Evolutionary conservation across 2,113 vertebrate genomes (phyloP), one percentile per base, ranked within the genome.

Genomic region (Hirundichthys speculiger): DNA sequence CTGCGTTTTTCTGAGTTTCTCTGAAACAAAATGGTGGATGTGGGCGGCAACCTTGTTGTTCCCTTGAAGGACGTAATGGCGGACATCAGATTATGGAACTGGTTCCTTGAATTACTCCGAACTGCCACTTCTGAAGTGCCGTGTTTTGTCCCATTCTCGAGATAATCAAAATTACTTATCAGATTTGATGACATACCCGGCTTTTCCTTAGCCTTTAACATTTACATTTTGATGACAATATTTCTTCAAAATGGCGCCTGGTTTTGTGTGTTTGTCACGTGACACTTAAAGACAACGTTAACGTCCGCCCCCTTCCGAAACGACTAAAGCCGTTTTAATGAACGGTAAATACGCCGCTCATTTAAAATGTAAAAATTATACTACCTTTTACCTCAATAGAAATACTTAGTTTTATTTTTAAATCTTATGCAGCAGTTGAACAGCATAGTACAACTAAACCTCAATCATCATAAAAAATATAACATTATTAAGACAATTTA

Each of bases 181-280:
- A 0, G 14, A 46, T 40, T 14, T 3, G 9, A 18, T 6, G 8
- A 27, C 1, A 18, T 4, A n/a, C 0, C 0, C 5, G 0, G 1
- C 18, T 63, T 70, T 0, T 27, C 48, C 0, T 1, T 0, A 5
- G 22, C 16, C 0, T 73, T 16, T 62, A 0, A 61, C 11, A 27
- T 24, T 27, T 8, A 69, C 27, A 70, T 56, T 15, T 12, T 14
- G 14, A 52, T 21, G 2, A 15, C 20, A 63, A 39, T 12, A 47
- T 27, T 69, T 50, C 3, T 58, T 69, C 34, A 91, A 91, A 81
- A 91, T 91, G 90, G 90, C 85, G 75, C 46, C n/a, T 14, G 10
- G 5, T 34, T 34, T 1, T 34, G 11, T 34, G 30, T 7, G 30
- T 10, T 34, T 34, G 30, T 4, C 30, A 7, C 30, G 6, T 34